phyloP scores from a whole-genome alignment of 2,888 invertebrate species.

The Elysia crispata region DNA sequence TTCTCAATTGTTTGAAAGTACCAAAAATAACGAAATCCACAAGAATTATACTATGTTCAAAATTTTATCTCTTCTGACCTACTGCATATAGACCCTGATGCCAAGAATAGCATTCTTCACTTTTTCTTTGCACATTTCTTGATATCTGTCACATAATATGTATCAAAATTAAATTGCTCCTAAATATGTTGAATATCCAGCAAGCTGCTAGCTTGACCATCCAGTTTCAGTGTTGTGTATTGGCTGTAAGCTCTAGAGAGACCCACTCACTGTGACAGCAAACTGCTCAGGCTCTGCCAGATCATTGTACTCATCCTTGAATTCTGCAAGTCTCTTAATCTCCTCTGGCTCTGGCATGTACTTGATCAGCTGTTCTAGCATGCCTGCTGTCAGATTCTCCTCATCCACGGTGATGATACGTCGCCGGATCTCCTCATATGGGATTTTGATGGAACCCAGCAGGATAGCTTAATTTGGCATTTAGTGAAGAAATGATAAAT shows the following conservation, averaged over 20 bases:
- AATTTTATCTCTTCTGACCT: no score
- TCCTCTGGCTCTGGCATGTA: conserved; percentile 93
- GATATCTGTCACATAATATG: no score
- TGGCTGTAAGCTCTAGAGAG: not conserved
- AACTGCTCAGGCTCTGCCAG: conserved; percentile 93
- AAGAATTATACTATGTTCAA: no score
- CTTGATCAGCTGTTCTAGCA: conserved; percentile 92
- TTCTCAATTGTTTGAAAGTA: no score
- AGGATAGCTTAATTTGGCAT: conserved; percentile 77
- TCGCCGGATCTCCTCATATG: conserved; percentile 81
- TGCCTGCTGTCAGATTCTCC: conserved; percentile 88
- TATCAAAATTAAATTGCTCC: no score
- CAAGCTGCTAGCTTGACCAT: no score
- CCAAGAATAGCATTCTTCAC: no score
- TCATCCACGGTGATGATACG: conserved; percentile 93
- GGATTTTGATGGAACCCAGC: conserved; percentile 79
- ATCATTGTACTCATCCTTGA: conserved; percentile 87
- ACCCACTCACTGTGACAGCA: conserved; percentile 84
- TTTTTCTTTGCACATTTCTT: no score
- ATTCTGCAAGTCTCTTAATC: conserved; percentile 88
- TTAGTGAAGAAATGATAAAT: not conserved
- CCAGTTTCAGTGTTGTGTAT: no score
- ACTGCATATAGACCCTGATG: no score
- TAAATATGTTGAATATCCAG: no score
- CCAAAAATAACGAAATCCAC: no score